Evolutionary conservation across 2,888 invertebrate species (phyloP), one percentile per base, ranked within the genome.

Genomic region (Odontomyia ornata): DNA sequence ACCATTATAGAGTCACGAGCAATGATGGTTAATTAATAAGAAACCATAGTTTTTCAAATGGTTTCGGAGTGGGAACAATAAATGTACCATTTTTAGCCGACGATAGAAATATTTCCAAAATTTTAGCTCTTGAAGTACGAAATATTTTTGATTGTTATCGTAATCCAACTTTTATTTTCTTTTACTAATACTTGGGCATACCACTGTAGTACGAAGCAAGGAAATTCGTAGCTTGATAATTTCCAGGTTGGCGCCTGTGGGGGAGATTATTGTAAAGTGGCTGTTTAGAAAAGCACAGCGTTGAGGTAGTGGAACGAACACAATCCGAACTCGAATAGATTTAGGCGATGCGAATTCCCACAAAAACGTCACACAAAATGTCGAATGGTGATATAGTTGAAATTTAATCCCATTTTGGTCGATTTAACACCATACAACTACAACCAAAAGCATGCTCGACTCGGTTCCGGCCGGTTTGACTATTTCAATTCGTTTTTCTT

Each of bases 331-430:
- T 25, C 47, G 27, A 71, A 47, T 47, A 27, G 27, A 47, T 46
- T 71, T 71, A 47, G 65, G 64, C 57, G 23, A 76, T 47, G 52
- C 57, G 60, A 56, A 56, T 76, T 52, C 60, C 65, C 75, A 76
- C 76, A 78, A 78, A 78, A 78, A 76, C 76, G 76, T 76, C 76
- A 78, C 75, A 75, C 69, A 77, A 76, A 76, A 78, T 77, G 78
- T 77, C 75, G 78, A 78, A 75, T 30, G 73, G 78, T 78, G 78
- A 78, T 78, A 75, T 75, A 78, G 77, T 64, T 56, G 64, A 77
- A 78, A 78, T 78, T 78, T 78, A 78, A 78, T 78, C 30, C 73
- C 43, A 75, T 52, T 78, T 60, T 77, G 77, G 78, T 78, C 78
- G 72, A 78, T 78, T 78, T 75, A 78, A 77, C 78, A 72, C 71